Conservation (phyloP, 2,113 vertebrate genomes). For the Suricata suricatta region DNA sequence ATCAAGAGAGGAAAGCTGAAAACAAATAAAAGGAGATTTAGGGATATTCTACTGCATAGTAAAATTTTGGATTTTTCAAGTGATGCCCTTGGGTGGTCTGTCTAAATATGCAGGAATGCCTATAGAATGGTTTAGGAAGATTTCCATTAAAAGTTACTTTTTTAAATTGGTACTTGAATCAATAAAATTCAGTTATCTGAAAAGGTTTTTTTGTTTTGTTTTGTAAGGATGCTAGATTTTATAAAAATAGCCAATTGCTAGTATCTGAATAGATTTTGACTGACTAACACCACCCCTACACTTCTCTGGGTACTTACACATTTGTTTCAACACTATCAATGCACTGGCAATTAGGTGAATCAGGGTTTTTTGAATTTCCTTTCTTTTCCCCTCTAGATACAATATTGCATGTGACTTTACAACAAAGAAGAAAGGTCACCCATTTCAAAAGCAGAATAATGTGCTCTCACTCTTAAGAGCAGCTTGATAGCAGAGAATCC, state of each 20-base stretch:
- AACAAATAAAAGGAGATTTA: not conserved
- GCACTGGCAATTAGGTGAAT: constrained; percentile 19
- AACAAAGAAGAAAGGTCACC: not conserved
- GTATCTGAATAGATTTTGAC: not conserved
- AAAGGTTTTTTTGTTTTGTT: not conserved
- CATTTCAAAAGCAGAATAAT: not conserved
- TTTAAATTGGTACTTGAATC: not conserved
- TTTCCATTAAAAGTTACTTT: not conserved
- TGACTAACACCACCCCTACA: not conserved
- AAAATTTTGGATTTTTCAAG: not conserved
- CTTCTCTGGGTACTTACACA: not conserved
- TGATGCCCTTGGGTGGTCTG: not conserved
- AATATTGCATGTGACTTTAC: not conserved
- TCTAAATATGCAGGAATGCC: not conserved
- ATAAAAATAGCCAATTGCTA: not conserved
- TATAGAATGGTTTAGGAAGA: constrained; percentile 4
- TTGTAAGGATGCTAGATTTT: not conserved
- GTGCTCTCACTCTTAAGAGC: not conserved
- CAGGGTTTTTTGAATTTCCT: not conserved
- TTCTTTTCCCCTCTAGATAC: not conserved
- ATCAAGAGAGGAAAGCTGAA: not conserved
- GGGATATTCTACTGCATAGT: not conserved
- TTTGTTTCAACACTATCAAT: not conserved
- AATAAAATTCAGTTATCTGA: not conserved
- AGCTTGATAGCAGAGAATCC: not conserved